phyloP scores from a whole-genome alignment of 2,113 vertebrate species.

The Sciurus niger region DNA sequence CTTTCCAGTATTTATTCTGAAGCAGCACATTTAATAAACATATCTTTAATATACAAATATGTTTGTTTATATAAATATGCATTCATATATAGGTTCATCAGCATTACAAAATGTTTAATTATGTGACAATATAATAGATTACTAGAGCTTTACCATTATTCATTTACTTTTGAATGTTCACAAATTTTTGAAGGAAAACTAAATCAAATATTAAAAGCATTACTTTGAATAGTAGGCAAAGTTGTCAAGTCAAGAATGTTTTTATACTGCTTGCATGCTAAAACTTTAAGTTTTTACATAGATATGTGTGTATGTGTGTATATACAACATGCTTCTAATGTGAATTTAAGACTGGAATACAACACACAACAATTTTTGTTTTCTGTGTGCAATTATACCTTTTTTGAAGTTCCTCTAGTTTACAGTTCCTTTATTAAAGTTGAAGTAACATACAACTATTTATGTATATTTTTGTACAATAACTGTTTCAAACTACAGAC shows the following conservation, averaged over 20 bases:
- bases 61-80: too few species aligned
- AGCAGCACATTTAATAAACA: too few species aligned
- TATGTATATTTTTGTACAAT: background rate
- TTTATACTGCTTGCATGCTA: background rate
- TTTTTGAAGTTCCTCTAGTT: background rate
- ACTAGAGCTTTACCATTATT: background rate
- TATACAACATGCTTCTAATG: background rate
- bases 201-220: background rate
- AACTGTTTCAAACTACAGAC: background rate
- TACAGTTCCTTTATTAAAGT: background rate
- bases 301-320: background rate
- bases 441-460: background rate
- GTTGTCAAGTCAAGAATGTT: background rate
- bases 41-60: too few species aligned
- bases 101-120: too few species aligned
- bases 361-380: background rate
- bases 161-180: background rate
- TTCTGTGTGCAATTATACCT: background rate
- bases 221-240: too few species aligned
- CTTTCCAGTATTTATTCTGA: too few species aligned
- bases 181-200: background rate
- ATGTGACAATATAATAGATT: too few species aligned
- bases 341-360: background rate
- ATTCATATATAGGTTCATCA: too few species aligned
- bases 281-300: background rate